A percentile compares a stretch with the other conserved stretches of the same genome.
Conservation (phyloP, 35 echinoderm and acorn worm genomes). For the Ophioderma brevispina region DNA sequence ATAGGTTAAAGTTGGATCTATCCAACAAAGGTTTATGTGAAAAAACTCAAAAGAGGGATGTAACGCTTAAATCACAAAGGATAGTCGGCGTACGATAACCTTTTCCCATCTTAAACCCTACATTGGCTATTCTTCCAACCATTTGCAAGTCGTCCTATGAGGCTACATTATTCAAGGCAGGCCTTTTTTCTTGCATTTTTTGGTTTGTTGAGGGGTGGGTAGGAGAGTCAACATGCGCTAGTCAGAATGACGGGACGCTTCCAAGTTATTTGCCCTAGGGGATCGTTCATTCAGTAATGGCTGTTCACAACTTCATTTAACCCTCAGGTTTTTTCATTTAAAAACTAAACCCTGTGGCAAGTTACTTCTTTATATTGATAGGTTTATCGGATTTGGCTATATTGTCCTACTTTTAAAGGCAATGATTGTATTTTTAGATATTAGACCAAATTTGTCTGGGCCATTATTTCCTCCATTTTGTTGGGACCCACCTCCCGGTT, state of each 20-base stretch:
- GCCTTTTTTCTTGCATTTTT: background rate
- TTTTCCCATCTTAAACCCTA: background rate
- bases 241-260: too few relatives aligned
- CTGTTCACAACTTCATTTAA: background rate
- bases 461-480: background rate
- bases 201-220: constrained; percentile 3
- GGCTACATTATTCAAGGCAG: background rate
- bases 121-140: background rate
- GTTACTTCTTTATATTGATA: background rate
- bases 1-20: background rate
- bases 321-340: background rate
- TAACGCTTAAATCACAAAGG: background rate
- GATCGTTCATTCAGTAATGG: background rate
- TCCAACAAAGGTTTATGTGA: background rate
- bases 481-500: background rate
- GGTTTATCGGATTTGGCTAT: background rate
- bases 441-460: background rate
- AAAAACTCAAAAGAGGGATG: background rate
- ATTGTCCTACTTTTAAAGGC: background rate
- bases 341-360: background rate
- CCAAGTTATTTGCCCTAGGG: background rate
- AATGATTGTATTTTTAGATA: background rate
- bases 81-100: background rate
- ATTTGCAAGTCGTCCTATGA: background rate
- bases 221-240: background rate